These are phyloP conservation scores for Anhinga rufa DNA, from an alignment of 2,113 vertebrate species.

Conservation along the genomic window DNA sequence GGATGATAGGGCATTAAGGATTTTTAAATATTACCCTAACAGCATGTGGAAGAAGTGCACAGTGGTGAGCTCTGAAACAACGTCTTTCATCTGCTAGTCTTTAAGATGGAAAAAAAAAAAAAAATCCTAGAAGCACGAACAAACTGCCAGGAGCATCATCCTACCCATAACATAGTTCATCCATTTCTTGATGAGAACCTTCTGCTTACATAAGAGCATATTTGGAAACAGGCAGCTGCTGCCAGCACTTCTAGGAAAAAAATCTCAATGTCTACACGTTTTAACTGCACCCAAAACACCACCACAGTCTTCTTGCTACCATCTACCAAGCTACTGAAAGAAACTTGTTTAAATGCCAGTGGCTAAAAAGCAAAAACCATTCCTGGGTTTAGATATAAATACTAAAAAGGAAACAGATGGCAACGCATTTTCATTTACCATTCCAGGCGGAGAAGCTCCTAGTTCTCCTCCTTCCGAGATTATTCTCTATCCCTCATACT, in stretches of 20 bases:
- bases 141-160: neutral
- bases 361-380: neutral
- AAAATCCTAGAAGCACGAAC: conserved; percentile 43
- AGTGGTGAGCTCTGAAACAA: conserved; percentile 35
- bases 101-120: conserved; percentile 1
- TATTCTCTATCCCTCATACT: neutral
- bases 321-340: neutral
- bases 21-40: neutral
- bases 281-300: neutral
- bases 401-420: neutral
- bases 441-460: neutral
- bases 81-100: conserved; percentile 52
- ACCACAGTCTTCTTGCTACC: neutral
- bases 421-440: neutral
- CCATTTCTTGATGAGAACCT: neutral
- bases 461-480: neutral
- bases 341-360: neutral
- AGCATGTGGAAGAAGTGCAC: conserved; percentile 25
- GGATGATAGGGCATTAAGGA: neutral
- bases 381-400: neutral
- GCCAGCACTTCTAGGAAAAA: neutral
- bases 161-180: neutral
- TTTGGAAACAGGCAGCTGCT: neutral
- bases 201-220: neutral
- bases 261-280: neutral